phyloP scores from a whole-genome alignment of 2,113 vertebrate species.

The Lathamus discolor region DNA sequence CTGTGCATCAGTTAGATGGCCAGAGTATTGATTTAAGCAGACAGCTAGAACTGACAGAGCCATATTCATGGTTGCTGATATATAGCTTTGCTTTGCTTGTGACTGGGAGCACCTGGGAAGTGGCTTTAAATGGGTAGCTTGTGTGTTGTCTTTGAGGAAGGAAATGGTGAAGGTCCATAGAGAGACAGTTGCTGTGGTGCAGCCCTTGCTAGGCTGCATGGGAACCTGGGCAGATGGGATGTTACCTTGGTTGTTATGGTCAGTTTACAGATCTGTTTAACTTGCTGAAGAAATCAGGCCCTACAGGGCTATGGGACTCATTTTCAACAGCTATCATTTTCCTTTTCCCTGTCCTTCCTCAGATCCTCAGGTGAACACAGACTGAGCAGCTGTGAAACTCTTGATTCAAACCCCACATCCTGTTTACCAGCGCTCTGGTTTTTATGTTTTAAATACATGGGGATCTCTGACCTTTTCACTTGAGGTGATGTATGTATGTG shows the following conservation, averaged over 20 bases:
- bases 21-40: background rate
- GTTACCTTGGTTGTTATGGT: background rate
- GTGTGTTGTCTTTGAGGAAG: background rate
- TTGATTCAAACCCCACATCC: background rate
- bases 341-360: background rate
- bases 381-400: background rate
- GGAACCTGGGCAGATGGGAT: background rate
- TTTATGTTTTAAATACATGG: background rate
- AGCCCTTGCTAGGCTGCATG: background rate
- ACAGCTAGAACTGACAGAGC: background rate
- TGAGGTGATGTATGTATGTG: background rate
- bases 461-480: background rate
- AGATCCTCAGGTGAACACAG: background rate
- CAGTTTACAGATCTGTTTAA: background rate
- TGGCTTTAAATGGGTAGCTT: background rate
- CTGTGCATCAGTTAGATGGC: background rate
- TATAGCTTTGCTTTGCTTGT: background rate
- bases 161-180: background rate
- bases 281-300: background rate
- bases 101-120: background rate
- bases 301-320: background rate
- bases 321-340: background rate
- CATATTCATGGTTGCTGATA: background rate
- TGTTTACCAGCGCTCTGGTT: background rate
- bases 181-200: background rate